Evolutionary conservation across 2,113 vertebrate species (phyloP).

Genomic region (Myrmecophaga tridactyla): DNA sequence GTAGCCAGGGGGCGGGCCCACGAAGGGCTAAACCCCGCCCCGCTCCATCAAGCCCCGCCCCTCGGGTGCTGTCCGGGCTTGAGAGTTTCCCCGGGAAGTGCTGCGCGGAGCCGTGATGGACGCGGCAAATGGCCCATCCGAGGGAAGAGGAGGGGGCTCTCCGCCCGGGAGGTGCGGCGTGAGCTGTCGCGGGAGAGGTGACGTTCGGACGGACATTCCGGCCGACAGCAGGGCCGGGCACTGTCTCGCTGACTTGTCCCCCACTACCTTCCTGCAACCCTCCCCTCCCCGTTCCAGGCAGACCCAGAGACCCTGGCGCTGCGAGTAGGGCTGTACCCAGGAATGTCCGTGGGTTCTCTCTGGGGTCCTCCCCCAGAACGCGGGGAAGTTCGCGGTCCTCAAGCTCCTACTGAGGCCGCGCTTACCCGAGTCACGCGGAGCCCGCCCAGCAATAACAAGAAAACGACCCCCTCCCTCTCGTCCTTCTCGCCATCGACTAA

Average conservation of each 20-base stretch:
- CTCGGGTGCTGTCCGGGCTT: fast-evolving
- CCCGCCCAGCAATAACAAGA: neutral
- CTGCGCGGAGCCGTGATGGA: fast-evolving
- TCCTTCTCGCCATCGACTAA: neutral
- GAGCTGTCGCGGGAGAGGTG: neutral
- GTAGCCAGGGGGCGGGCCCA: neutral
- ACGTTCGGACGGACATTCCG: neutral
- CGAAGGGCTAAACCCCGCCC: neutral
- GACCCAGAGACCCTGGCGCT: neutral
- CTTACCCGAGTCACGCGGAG: neutral
- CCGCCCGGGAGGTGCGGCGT: fast-evolving
- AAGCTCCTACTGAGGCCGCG: neutral
- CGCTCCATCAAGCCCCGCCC: neutral
- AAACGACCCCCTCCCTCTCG: neutral
- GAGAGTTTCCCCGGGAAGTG: fast-evolving
- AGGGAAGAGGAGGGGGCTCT: neutral
- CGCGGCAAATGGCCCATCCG: fast-evolving
- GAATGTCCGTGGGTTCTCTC: neutral
- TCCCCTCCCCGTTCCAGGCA: neutral
- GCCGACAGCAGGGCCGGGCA: neutral
- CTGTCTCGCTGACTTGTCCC: neutral
- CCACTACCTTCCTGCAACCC: neutral
- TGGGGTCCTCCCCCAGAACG: neutral
- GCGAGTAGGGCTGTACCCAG: neutral
- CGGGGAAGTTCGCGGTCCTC: neutral